A percentile compares a stretch with the other conserved stretches of the same genome.
phyloP scores from a whole-genome alignment of 2,888 invertebrate species.

The Galeruca laticollis region DNA sequence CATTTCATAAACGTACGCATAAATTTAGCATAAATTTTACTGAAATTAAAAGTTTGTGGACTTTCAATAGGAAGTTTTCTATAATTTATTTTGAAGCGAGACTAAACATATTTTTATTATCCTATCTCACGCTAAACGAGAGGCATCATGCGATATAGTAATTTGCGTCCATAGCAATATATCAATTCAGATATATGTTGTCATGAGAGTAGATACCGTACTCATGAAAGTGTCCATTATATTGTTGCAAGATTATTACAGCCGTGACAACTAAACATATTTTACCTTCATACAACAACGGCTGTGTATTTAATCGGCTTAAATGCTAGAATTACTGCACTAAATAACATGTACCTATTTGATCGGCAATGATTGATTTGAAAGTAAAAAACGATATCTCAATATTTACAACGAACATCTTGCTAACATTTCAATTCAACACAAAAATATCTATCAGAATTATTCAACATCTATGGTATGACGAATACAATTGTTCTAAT shows the following conservation, averaged over 20 bases:
- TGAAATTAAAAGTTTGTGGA: no score
- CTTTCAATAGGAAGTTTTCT: background rate
- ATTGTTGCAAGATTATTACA: background rate
- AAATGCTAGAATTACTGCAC: background rate
- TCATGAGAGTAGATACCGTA: conserved; percentile 2
- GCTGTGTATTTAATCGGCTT: background rate
- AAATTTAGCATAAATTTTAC: no score
- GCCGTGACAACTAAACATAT: background rate
- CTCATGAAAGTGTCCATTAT: conserved; percentile 4
- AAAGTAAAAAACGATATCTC: no score
- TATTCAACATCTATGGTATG: no score
- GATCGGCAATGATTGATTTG: no score
- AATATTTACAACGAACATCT: no score
- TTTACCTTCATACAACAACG: background rate
- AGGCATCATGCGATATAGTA: conserved; percentile 19
- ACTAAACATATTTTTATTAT: conserved; percentile 13
- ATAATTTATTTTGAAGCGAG: conserved; percentile 14
- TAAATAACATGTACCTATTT: no score
- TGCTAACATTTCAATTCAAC: no score
- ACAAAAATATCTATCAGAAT: no score
- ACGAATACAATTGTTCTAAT: no score
- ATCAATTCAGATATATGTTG: background rate
- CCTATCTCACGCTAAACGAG: conserved; percentile 10
- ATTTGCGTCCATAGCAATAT: conserved; percentile 2
- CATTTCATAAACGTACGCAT: no score